Evolutionary conservation across 2,888 invertebrate species (phyloP).

Genomic region (Conchocele bisecta): DNA sequence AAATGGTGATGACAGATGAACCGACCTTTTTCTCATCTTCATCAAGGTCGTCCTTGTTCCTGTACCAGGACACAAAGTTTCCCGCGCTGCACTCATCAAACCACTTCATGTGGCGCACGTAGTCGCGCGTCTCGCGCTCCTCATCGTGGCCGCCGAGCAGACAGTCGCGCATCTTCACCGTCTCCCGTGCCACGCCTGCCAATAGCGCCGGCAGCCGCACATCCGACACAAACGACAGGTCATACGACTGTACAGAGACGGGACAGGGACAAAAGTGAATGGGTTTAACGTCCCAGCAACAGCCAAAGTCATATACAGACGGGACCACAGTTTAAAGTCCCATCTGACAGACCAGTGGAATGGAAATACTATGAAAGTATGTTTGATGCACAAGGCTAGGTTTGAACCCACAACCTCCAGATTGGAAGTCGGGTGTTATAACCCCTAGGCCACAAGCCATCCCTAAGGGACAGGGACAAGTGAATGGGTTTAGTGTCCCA

Average conservation of each 20-base stretch:
- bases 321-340: too few relatives aligned
- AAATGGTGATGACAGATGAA: not conserved
- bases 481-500: too few relatives aligned
- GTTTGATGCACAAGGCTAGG: too few relatives aligned
- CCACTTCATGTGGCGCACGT: conserved; percentile 78
- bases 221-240: conserved; percentile 77
- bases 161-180: conserved; percentile 79
- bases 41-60: conserved; percentile 64
- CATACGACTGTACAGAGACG: conserved; percentile 80
- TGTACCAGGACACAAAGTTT: conserved; percentile 73
- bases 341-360: too few relatives aligned
- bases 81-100: conserved; percentile 75
- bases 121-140: conserved; percentile 75
- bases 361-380: too few relatives aligned
- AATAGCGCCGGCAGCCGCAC: conserved; percentile 77
- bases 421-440: too few relatives aligned
- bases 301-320: too few relatives aligned
- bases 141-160: conserved; percentile 71
- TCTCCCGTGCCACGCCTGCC: conserved; percentile 79
- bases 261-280: too few relatives aligned
- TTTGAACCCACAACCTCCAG: too few relatives aligned
- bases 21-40: conserved; percentile 79
- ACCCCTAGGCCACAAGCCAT: too few relatives aligned
- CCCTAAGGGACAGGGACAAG: too few relatives aligned
- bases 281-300: too few relatives aligned